Evolutionary conservation across 2,888 invertebrate genomes (phyloP), one percentile per base, ranked within the genome.

Genomic region (Drosophila anomalata): DNA sequence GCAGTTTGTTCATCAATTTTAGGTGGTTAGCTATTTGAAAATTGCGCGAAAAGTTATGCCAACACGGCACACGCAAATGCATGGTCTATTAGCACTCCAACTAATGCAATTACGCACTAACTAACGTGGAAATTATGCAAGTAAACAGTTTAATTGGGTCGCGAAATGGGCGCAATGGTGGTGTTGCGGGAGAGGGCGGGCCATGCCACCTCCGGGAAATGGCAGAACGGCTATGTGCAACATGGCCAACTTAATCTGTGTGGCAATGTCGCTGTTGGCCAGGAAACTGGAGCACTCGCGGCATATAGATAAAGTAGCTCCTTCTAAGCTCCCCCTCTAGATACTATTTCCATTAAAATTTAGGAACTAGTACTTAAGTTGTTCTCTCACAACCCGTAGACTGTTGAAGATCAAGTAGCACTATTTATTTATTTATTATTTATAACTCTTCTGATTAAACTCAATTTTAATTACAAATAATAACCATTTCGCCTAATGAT

Each of bases 101-200:
- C 56, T 68, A 68, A 67, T 76, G 66, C 76, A 76, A 78, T 76
- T 78, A 84, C 75, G 61, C 77, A 73, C 55, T 57, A 77, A 69
- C 85, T 81, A 87, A 82, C 77, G 69, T 87, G 82, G 54, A 84
- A 84, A 87, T 87, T 84, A 87, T 88, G 82, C 82, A 84, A 88
- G 83, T 88, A 84, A 84, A 88, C 87, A 84, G 77, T 87, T 87
- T 84, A 84, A 84, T 84, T 84, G 63, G 83, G 87, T 76, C 83
- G 73, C 60, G 59, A 73, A 54, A 71, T 78, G 75, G 66, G 76
- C 62, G 14, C 22, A 54, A 17, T 14, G 26, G 14, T 39, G 12
- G 57, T 12, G 14, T 14, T 14, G 26, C 26, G 20, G 8, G 14
- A 24, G 14, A 31, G 14, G 46, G 46, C 36, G 14, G 14, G 14